These are phyloP conservation scores for Brachyopa scutellaris DNA, from an alignment of 2,888 invertebrate genomes.

Conservation along the genomic window DNA sequence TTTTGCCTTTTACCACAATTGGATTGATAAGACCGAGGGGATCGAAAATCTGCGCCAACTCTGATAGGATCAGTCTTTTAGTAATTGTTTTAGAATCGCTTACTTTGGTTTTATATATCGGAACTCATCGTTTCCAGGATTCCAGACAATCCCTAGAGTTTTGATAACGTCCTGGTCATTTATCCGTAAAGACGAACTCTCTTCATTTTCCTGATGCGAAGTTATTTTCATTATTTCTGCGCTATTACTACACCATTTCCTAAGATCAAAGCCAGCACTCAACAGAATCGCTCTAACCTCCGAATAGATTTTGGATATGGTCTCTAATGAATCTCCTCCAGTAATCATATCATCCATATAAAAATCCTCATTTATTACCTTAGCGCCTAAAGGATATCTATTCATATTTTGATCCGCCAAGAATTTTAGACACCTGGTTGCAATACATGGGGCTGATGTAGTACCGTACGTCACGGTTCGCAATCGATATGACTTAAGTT, in stretches of 20 bases:
- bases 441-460: too few relatives aligned
- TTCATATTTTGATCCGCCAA: not conserved
- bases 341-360: too few relatives aligned
- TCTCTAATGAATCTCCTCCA: too few relatives aligned
- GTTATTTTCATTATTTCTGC: conserved; percentile 20
- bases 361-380: too few relatives aligned
- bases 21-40: too few relatives aligned
- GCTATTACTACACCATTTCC: conserved; percentile 47
- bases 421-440: too few relatives aligned
- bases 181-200: not conserved
- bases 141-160: conserved; percentile 54
- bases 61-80: conserved; percentile 40
- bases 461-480: too few relatives aligned
- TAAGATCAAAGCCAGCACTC: not conserved
- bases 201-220: too few relatives aligned
- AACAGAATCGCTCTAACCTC: conserved; percentile 35
- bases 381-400: conserved; percentile 40
- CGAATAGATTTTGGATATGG: too few relatives aligned
- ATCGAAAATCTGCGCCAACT: conserved; percentile 40
- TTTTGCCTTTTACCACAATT: too few relatives aligned
- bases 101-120: not conserved
- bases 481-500: too few relatives aligned
- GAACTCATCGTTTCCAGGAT: conserved; percentile 39
- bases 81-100: too few relatives aligned
- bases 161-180: conserved; percentile 21